phyloP scores from a whole-genome alignment of 2,888 invertebrate genomes.

The Acanthosepion lycidas region DNA sequence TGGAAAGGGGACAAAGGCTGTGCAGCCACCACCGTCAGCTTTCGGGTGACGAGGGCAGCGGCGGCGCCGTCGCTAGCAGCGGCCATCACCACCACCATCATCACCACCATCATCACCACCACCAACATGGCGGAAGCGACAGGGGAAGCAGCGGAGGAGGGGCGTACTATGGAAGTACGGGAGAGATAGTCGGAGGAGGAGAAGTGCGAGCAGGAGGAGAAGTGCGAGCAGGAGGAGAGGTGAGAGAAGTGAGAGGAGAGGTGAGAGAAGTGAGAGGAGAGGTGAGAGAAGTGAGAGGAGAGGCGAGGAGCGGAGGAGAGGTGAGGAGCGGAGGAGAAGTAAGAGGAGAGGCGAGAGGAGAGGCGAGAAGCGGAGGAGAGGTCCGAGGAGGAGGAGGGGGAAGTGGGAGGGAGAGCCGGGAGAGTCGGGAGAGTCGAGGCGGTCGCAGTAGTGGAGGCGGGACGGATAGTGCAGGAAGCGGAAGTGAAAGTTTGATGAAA shows the following conservation, averaged over 20 bases:
- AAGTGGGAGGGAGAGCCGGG: neutral
- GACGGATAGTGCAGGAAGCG: neutral
- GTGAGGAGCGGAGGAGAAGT: neutral
- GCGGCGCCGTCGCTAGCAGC: neutral
- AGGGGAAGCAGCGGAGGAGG: neutral
- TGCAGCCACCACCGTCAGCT: neutral
- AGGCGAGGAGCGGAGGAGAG: neutral
- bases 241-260: neutral
- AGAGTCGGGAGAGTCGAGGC: neutral
- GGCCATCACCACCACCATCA: neutral
- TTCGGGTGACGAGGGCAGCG: neutral
- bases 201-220: neutral
- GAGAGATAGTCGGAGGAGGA: neutral
- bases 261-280: neutral
- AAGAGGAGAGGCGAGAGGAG: neutral
- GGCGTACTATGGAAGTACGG: neutral
- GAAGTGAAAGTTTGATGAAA: conserved; percentile 37
- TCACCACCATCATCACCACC: conserved; percentile 33
- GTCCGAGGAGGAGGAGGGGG: conserved; percentile 23
- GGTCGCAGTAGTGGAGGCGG: neutral
- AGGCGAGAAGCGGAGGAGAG: neutral
- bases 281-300: neutral
- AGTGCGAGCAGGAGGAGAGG: neutral
- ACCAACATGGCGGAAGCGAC: neutral
- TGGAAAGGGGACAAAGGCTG: neutral